Evolutionary conservation across 2,113 vertebrate species (phyloP), one percentile per base, ranked within the genome.

Genomic region (Fregata magnificens): DNA sequence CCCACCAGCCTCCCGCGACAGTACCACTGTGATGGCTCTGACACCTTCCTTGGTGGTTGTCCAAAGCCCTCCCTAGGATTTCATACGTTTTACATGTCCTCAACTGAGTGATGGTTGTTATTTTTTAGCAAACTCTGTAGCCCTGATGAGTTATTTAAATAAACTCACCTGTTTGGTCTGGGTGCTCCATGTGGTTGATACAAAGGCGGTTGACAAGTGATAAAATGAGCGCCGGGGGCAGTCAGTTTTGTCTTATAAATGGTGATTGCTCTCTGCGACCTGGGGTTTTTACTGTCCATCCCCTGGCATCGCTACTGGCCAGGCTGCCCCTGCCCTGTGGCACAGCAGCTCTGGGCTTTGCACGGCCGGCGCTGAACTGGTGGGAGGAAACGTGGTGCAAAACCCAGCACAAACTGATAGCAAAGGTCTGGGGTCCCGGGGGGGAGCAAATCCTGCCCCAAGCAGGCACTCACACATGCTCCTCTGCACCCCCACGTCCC

Each of bases 111-210:
- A 26, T 17, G 85, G 62, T 86, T 71, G 67, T 45, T 69, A 1
- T 6, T 93, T 95, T 96, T 85, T 58, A 86, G 36, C 73, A 67
- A 58, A 78, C 62, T 92, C 70, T 85, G 94, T 90, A 94, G 84
- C 81, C 61, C 74, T 25, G 52, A 72, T 44, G 86, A 95, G 86
- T 80, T 84, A 24, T 81, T 96, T 61, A 80, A 97, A 97, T 96
- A 97, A 97, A 97, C 86, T 82, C 72, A 29, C 21, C 34, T 28
- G 36, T 92, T 47, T 86, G 77, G 70, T 76, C 45, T 45, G 63
- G 73, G 42, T 29, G 77, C 56, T 72, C 50, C 0, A 1, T 4
- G 52, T 2, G 3, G 28, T 49, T 15, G 28, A 24, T 77, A 26
- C n/a, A 10, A 36, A 29, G 24, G 47, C 0, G 5, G 47, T 13